Conservation (phyloP, 2,113 vertebrate genomes). For the Lampris megalopsis region DNA sequence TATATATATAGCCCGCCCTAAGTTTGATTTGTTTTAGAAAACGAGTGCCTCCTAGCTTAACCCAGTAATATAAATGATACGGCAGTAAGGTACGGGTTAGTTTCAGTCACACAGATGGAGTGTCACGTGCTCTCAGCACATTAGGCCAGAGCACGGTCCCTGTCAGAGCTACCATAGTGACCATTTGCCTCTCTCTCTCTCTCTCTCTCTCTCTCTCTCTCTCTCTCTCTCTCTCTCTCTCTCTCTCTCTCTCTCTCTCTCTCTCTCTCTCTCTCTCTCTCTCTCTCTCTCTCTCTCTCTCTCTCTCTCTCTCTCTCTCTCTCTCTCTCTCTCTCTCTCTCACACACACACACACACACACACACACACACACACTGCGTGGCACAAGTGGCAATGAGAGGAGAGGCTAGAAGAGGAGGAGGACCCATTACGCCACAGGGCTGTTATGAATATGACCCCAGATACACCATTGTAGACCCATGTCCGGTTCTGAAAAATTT, state of each 20-base stretch:
- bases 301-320: slow-evolving; percentile 2
- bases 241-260: no score
- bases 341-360: neutral
- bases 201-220: slow-evolving; percentile 19
- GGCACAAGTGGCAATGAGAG: slow-evolving; percentile 51
- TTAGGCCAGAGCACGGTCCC: neutral
- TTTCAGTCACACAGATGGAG: slow-evolving; percentile 59
- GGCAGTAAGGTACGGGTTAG: slow-evolving; percentile 35
- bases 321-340: slow-evolving; percentile 27
- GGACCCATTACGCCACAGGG: slow-evolving; percentile 29
- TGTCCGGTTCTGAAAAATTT: slow-evolving; percentile 80
- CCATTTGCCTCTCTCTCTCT: slow-evolving; percentile 32
- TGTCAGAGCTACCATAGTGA: slow-evolving; percentile 55
- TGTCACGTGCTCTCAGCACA: slow-evolving; percentile 51
- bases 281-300: slow-evolving; percentile 13
- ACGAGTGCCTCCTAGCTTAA: no score
- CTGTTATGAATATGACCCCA: slow-evolving; percentile 64
- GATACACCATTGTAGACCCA: slow-evolving; percentile 66
- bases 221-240: slow-evolving; percentile 22
- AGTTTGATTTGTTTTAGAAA: no score
- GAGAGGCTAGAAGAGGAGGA: slow-evolving; percentile 13
- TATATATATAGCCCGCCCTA: no score
- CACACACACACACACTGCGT: slow-evolving; percentile 61
- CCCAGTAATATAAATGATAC: neutral
- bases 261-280: neutral